Evolutionary conservation across 2,797 vertebrate species (phyloP).

Genomic region (Protosalanx chinensis): DNA sequence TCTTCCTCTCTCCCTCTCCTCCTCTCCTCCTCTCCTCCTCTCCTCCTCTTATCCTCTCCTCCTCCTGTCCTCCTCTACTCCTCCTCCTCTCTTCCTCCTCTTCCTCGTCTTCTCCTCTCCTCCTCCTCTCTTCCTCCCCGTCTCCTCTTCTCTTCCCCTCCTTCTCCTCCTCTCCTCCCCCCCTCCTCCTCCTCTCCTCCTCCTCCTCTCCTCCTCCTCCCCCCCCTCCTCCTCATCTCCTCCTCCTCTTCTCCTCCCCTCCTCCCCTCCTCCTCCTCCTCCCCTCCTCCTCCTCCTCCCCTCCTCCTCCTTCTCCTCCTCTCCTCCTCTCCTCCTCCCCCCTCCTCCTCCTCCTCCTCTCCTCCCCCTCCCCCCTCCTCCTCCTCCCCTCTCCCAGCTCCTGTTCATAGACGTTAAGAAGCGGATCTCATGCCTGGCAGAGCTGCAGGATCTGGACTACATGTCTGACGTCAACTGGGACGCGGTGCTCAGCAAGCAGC

Average conservation of each 20-base stretch:
- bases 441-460: constrained; percentile 82
- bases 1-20: constrained; percentile 17
- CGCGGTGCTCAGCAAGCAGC: constrained; percentile 84
- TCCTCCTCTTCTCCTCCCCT: too few species aligned
- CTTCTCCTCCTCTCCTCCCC: too few species aligned
- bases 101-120: too few species aligned
- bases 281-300: constrained; percentile 11
- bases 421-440: constrained; percentile 83
- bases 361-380: constrained; percentile 43
- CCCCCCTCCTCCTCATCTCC: too few species aligned
- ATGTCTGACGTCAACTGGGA: constrained; percentile 91
- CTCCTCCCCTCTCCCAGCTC: constrained; percentile 68
- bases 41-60: not conserved
- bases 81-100: too few species aligned
- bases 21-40: not conserved
- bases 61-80: not conserved
- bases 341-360: constrained; percentile 7
- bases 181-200: too few species aligned
- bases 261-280: too few species aligned
- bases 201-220: too few species aligned
- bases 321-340: not conserved
- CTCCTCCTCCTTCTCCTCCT: not conserved
- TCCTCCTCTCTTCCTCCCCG: too few species aligned
- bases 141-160: too few species aligned
- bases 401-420: constrained; percentile 84